Evolutionary conservation across 2,888 invertebrate species (phyloP).

Genomic region (Chrysotoxum bicinctum): DNA sequence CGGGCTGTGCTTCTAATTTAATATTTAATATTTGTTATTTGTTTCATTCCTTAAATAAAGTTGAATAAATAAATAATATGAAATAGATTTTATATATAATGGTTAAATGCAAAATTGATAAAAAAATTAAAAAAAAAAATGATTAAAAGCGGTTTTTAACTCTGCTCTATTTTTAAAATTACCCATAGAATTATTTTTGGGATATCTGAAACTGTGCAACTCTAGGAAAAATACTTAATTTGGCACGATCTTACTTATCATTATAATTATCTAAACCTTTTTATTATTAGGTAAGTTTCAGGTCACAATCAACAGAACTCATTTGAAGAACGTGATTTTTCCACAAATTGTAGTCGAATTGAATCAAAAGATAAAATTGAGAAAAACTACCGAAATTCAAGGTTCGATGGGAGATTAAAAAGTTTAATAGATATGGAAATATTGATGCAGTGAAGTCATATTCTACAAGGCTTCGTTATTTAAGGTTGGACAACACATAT

Average conservation of each 20-base stretch:
- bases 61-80: no score
- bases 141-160: no score
- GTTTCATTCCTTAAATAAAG: no score
- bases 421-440: neutral
- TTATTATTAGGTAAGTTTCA: constrained; percentile 28
- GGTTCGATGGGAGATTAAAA: neutral
- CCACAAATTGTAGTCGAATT: constrained; percentile 38
- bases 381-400: constrained; percentile 28
- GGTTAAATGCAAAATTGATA: no score
- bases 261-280: constrained; percentile 15
- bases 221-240: neutral
- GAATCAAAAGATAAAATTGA: constrained; percentile 37
- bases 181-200: neutral
- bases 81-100: no score
- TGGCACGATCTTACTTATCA: constrained; percentile 23
- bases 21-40: no score
- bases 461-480: constrained; percentile 25
- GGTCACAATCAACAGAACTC: constrained; percentile 36
- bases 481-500: neutral
- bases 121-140: no score
- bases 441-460: neutral
- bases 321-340: constrained; percentile 56
- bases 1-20: no score
- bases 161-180: no score
- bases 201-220: neutral